Evolutionary conservation across 92 coral and sea anemone genomes (phyloP).

Genomic region (Porites divaricata): DNA sequence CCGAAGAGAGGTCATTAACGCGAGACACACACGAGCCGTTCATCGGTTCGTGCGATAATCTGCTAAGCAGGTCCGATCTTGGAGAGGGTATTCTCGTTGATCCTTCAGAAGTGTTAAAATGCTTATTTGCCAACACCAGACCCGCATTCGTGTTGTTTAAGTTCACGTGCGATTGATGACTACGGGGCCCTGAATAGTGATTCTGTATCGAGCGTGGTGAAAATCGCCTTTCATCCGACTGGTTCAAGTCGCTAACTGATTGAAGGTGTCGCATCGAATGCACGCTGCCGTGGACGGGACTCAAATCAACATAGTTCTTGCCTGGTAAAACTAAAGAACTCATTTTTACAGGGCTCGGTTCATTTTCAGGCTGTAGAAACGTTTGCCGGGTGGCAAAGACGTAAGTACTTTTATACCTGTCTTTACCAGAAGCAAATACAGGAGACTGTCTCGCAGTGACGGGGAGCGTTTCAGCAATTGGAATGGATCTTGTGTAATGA

Average conservation of each 20-base stretch:
- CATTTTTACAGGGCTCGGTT: conserved; percentile 19
- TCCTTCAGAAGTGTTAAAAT: not conserved
- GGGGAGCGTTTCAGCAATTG: not conserved
- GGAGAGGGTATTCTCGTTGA: conserved; percentile 42
- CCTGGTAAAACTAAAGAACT: conserved; percentile 20
- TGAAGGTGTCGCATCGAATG: conserved; percentile 11
- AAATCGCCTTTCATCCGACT: conserved; percentile 11
- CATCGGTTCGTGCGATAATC: conserved; percentile 18
- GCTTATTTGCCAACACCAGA: not conserved
- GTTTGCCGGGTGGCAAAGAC: conserved; percentile 46
- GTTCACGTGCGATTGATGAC: conserved; percentile 1
- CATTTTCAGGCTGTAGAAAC: not conserved
- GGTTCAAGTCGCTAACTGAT: not conserved
- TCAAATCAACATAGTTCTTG: not conserved
- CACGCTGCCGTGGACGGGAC: not conserved
- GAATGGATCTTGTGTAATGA: not conserved
- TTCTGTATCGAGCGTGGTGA: not conserved
- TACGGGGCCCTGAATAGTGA: conserved; percentile 2
- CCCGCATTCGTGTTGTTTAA: not conserved
- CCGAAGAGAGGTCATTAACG: not conserved
- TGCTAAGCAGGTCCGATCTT: conserved; percentile 43
- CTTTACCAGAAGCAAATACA: not conserved
- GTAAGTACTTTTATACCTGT: conserved; percentile 23
- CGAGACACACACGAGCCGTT: conserved; percentile 14
- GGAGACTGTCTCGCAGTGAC: conserved; percentile 15